Evolutionary conservation across 2,113 vertebrate species (phyloP).

Genomic region (Motacilla alba): DNA sequence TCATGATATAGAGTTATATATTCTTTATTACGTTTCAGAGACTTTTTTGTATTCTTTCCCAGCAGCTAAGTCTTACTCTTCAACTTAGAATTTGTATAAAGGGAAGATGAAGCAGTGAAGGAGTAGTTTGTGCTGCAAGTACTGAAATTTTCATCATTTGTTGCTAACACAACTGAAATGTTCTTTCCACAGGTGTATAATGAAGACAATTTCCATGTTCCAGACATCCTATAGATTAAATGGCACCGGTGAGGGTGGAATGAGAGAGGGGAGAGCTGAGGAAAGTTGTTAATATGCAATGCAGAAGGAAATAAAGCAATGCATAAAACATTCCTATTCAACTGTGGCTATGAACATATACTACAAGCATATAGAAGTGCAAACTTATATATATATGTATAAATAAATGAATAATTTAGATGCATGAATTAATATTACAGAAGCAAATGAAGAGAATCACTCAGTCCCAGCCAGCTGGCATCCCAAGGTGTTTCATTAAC

Average conservation of each 20-base stretch:
- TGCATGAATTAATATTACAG: not conserved
- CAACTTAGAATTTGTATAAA: not conserved
- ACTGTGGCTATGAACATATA: not conserved
- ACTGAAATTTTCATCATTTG: not conserved
- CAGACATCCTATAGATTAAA: not conserved
- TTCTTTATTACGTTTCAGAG: not conserved
- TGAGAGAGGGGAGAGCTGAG: not conserved
- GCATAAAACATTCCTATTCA: not conserved
- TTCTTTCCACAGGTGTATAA: not conserved
- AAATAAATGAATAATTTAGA: not conserved
- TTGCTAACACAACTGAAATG: not conserved
- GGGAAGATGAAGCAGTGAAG: not conserved
- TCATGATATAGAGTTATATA: not conserved
- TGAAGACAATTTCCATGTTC: not conserved
- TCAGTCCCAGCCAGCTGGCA: not conserved
- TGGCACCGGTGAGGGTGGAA: not conserved
- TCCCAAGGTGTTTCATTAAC: not conserved
- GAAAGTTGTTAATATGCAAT: not conserved
- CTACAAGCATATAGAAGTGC: not conserved
- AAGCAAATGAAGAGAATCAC: not conserved
- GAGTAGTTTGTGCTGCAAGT: not conserved
- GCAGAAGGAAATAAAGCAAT: not conserved
- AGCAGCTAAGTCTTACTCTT: not conserved
- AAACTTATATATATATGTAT: not conserved
- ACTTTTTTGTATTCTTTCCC: not conserved